phyloP scores from a whole-genome alignment of 2,888 invertebrate genomes.

The Adela reaumurella region DNA sequence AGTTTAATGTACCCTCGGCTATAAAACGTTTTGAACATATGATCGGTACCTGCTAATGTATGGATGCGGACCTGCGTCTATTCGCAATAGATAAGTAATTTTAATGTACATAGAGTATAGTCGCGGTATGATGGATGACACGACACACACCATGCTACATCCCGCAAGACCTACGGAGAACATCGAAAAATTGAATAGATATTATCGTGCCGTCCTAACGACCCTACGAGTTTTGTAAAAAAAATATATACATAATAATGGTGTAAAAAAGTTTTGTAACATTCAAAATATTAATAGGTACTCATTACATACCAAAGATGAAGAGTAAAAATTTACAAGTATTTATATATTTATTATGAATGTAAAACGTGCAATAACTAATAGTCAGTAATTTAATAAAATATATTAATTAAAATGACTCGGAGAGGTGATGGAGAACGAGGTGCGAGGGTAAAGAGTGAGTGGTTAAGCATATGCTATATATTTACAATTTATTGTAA shows the following conservation, averaged over 20 bases:
- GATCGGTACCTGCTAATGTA: slow-evolving; percentile 54
- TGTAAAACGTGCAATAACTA: slow-evolving; percentile 58
- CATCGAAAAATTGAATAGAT: slow-evolving; percentile 54
- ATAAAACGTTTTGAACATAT: slow-evolving; percentile 24
- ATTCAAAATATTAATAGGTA: slow-evolving; percentile 52
- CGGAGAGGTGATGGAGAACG: slow-evolving; percentile 36
- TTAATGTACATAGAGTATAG: slow-evolving; percentile 26
- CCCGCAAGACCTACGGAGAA: slow-evolving; percentile 44
- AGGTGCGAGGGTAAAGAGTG: slow-evolving; percentile 1
- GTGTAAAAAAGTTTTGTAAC: slow-evolving; percentile 49
- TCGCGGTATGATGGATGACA: slow-evolving; percentile 33
- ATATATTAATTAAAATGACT: slow-evolving; percentile 45
- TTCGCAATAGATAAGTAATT: slow-evolving; percentile 45
- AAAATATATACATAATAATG: slow-evolving; percentile 47
- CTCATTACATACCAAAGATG: slow-evolving; percentile 53
- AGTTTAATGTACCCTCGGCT: neutral
- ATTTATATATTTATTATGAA: slow-evolving; percentile 57
- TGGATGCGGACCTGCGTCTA: slow-evolving; percentile 54
- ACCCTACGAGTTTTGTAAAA: slow-evolving; percentile 56
- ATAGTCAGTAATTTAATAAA: slow-evolving; percentile 54
- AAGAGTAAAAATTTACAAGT: slow-evolving; percentile 50
- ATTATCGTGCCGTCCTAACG: slow-evolving; percentile 56
- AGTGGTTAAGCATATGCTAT: slow-evolving; percentile 10
- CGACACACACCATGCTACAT: slow-evolving; percentile 24
- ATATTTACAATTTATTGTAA: slow-evolving; percentile 51